phyloP scores from a whole-genome alignment of 2,113 vertebrate genomes.

The Solea solea region DNA sequence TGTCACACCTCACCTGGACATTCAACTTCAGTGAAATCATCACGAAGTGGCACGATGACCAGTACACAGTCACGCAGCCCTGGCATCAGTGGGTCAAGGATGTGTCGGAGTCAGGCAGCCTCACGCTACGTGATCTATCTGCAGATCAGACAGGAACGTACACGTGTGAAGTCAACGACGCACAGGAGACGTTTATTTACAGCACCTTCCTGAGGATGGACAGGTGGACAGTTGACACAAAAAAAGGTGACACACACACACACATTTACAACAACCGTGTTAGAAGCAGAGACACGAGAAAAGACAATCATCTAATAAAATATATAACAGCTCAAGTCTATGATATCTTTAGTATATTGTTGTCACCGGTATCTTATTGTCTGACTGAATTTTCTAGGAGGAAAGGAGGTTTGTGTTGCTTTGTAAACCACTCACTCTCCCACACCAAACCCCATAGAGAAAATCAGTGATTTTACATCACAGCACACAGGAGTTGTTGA shows the following conservation, averaged over 20 bases:
- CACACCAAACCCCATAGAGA: too few relatives aligned
- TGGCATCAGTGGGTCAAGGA: conserved; percentile 47
- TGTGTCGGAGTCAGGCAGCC: conserved; percentile 7
- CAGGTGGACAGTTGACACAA: not conserved
- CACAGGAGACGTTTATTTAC: not conserved
- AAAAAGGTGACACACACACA: not conserved
- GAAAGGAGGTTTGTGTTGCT: too few relatives aligned
- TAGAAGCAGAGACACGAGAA: too few relatives aligned
- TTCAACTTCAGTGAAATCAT: conserved; percentile 32
- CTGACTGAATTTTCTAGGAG: too few relatives aligned
- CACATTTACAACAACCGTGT: too few relatives aligned
- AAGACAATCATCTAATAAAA: too few relatives aligned
- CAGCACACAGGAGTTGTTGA: too few relatives aligned
- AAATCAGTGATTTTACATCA: too few relatives aligned
- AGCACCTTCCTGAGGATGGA: conserved; percentile 7
- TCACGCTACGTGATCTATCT: conserved; percentile 29
- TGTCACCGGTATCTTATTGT: too few relatives aligned
- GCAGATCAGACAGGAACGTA: conserved; percentile 31
- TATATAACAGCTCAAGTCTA: too few relatives aligned
- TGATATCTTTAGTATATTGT: too few relatives aligned
- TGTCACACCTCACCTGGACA: conserved; percentile 17
- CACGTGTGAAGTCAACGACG: conserved; percentile 44
- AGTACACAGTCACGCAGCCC: not conserved
- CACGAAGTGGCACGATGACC: not conserved
- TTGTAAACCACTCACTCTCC: too few relatives aligned